phyloP scores from a whole-genome alignment of 2,888 invertebrate genomes.

The Stratiomys singularior region DNA sequence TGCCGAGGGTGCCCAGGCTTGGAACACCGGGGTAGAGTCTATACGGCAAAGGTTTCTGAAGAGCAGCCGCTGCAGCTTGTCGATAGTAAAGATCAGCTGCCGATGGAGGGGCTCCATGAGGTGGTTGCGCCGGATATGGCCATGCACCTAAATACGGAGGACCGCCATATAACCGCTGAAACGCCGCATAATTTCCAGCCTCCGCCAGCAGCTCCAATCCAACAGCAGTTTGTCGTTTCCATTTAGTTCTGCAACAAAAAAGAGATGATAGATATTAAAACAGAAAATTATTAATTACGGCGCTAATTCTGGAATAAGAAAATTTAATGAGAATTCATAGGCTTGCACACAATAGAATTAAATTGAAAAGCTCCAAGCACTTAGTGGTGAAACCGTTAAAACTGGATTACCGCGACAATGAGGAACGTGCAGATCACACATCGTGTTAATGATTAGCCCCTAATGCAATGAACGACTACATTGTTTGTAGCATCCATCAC shows the following conservation, averaged over 20 bases:
- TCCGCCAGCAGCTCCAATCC: constrained; percentile 96
- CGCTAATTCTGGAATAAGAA: constrained; percentile 18
- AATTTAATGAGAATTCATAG: background rate
- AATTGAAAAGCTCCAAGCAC: constrained; percentile 24
- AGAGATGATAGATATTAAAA: constrained; percentile 41
- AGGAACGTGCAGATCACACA: constrained; percentile 36
- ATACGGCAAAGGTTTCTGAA: constrained; percentile 91
- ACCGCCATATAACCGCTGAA: constrained; percentile 90
- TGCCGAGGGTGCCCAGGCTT: constrained; percentile 58
- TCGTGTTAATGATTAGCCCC: background rate
- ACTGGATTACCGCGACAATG: constrained; percentile 14
- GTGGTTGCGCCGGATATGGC: constrained; percentile 71
- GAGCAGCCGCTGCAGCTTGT: constrained; percentile 81
- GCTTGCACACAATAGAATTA: constrained; percentile 11
- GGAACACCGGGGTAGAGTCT: constrained; percentile 66
- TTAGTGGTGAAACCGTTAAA: constrained; percentile 45
- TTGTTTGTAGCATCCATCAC: background rate
- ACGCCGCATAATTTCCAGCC: constrained; percentile 98
- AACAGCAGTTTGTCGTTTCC: constrained; percentile 99
- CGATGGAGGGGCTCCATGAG: constrained; percentile 72
- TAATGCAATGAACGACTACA: too few species aligned
- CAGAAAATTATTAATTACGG: background rate
- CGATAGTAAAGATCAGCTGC: constrained; percentile 84
- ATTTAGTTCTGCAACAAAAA: constrained; percentile 81
- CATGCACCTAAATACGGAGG: constrained; percentile 75